Evolutionary conservation across 1,140 invertebrate genomes (phyloP).

Genomic region (Zaprionus ornatus): DNA sequence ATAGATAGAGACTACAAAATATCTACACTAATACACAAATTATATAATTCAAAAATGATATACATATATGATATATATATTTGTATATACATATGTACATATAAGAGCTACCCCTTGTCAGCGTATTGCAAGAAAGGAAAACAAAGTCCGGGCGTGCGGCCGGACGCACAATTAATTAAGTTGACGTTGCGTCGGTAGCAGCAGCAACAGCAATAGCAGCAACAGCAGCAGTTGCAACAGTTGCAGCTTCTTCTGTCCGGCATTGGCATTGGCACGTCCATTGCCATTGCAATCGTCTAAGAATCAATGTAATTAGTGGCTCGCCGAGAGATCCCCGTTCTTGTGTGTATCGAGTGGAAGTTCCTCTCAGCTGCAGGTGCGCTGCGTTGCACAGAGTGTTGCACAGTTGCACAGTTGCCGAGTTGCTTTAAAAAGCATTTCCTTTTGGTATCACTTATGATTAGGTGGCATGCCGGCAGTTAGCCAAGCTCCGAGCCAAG

Average conservation of each 20-base stretch:
- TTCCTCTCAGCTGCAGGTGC: constrained; percentile 33
- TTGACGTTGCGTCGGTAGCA: constrained; percentile 71
- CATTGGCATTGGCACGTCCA: constrained; percentile 34
- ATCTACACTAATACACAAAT: background rate
- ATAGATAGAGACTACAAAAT: background rate
- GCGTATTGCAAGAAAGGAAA: background rate
- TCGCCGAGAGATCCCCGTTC: constrained; percentile 14
- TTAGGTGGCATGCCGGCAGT: constrained; percentile 80
- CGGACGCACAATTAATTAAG: constrained; percentile 82
- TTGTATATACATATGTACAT: no score
- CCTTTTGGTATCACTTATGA: constrained; percentile 81
- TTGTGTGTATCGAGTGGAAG: background rate
- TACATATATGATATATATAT: no score
- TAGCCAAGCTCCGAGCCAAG: constrained; percentile 41
- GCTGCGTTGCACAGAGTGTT: background rate
- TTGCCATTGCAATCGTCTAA: constrained; percentile 70
- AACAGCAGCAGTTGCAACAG: background rate
- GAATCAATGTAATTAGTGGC: constrained; percentile 79
- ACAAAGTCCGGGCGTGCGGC: constrained; percentile 60
- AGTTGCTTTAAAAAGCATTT: constrained; percentile 66
- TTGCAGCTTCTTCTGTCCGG: constrained; percentile 1
- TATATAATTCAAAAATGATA: no score
- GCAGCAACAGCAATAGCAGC: constrained; percentile 31
- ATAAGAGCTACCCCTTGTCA: background rate
- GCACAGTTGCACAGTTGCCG: constrained; percentile 46